A percentile compares a stretch with the other conserved stretches of the same genome.
phyloP scores from a whole-genome alignment of 2,113 vertebrate genomes.

The Arenaria interpres region DNA sequence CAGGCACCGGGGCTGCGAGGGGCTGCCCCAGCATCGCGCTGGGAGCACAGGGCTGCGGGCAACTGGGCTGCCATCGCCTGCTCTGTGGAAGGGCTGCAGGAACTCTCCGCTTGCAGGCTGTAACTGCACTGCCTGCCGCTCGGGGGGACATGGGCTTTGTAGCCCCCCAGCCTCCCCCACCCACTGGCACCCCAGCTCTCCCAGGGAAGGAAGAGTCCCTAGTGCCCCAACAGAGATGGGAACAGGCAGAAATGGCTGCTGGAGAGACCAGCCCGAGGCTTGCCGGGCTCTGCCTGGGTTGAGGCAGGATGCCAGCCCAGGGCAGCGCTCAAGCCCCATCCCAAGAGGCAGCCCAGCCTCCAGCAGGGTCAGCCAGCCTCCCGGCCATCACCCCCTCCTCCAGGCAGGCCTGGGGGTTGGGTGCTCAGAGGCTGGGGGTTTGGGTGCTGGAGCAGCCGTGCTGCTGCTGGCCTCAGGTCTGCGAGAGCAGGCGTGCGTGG shows the following conservation, averaged over 20 bases:
- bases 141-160: neutral
- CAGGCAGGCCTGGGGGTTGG: neutral
- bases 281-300: neutral
- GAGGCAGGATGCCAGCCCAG: neutral
- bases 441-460: neutral
- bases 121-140: neutral
- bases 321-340: neutral
- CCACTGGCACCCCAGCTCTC: neutral
- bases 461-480: neutral
- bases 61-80: neutral
- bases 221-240: neutral
- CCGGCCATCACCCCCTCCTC: neutral
- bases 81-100: neutral
- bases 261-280: neutral
- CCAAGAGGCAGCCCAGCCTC: neutral
- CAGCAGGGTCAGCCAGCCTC: neutral
- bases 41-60: neutral
- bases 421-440: neutral
- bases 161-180: neutral
- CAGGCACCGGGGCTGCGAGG: neutral
- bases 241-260: neutral
- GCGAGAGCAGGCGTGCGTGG: fast-evolving
- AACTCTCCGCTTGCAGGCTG: neutral
- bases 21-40: neutral
- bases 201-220: neutral